Evolutionary conservation across 1,140 invertebrate species (phyloP).

Genomic region (Scaptomyza montana): DNA sequence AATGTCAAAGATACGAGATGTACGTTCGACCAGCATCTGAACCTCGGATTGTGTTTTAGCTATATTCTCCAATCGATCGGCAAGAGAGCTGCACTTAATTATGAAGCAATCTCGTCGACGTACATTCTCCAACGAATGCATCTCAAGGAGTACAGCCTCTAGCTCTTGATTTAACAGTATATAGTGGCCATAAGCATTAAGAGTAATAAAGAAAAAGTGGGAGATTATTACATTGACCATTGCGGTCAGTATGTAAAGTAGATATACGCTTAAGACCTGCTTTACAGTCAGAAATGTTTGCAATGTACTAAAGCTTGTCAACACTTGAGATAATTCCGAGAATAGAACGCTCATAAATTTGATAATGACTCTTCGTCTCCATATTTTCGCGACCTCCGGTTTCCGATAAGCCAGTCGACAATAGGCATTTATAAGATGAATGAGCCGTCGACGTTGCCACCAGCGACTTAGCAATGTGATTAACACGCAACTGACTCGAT

Average conservation of each 20-base stretch:
- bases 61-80: conserved; percentile 52
- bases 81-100: conserved; percentile 47
- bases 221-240: conserved; percentile 33
- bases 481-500: conserved; percentile 27
- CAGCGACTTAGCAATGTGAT: conserved; percentile 46
- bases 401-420: conserved; percentile 13
- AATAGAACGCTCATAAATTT: conserved; percentile 30
- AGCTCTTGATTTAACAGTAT: conserved; percentile 36
- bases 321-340: conserved; percentile 24
- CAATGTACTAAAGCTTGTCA: conserved; percentile 1
- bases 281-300: not conserved
- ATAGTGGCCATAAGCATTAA: conserved; percentile 42
- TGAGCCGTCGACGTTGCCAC: conserved; percentile 23
- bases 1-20: no score
- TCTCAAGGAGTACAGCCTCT: conserved; percentile 21
- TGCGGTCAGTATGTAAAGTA: no score
- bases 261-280: no score
- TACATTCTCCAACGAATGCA: not conserved
- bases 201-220: conserved; percentile 47
- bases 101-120: conserved; percentile 20
- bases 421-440: conserved; percentile 28
- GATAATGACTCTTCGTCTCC: conserved; percentile 9
- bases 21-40: no score
- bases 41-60: conserved; percentile 2
- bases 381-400: conserved; percentile 23